Conservation (phyloP, 1,140 invertebrate species). For the Drosophila mojavensis region DNA sequence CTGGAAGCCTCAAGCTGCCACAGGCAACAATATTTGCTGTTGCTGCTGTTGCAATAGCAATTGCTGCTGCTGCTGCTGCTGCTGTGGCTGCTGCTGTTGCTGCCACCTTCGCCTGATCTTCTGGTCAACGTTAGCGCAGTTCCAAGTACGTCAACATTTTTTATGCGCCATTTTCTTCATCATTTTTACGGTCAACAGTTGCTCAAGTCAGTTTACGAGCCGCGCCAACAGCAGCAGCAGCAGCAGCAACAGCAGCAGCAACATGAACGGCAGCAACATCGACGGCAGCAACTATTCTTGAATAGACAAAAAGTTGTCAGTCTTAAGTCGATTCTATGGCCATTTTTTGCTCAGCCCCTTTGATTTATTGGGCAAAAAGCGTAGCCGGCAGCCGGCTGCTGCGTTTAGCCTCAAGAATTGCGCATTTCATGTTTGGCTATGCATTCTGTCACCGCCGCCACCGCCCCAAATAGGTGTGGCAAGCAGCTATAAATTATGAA, state of each 20-base stretch:
- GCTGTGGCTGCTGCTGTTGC: constrained; percentile 26
- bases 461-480: constrained; percentile 22
- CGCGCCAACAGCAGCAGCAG: constrained; percentile 19
- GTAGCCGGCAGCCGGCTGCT: constrained; percentile 74
- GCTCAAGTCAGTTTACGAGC: constrained; percentile 50
- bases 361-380: constrained; percentile 76
- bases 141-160: constrained; percentile 58
- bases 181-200: constrained; percentile 62
- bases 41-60: constrained; percentile 23
- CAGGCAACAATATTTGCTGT: constrained; percentile 69
- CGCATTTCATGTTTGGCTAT: constrained; percentile 8
- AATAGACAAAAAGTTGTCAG: constrained; percentile 35
- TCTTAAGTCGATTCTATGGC: constrained; percentile 48
- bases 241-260: constrained; percentile 10
- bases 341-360: constrained; percentile 37
- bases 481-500: constrained; percentile 62
- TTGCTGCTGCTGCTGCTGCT: constrained; percentile 31
- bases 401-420: constrained; percentile 59
- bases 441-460: neutral
- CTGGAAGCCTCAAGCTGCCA: constrained; percentile 35
- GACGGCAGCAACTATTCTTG: constrained; percentile 19
- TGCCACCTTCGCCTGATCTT: constrained; percentile 31
- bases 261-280: constrained; percentile 3
- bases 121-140: constrained; percentile 29
- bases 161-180: constrained; percentile 68